Base-by-base conservation (phyloP, 2,113 vertebrate species). In the Ailurus styani region DNA sequence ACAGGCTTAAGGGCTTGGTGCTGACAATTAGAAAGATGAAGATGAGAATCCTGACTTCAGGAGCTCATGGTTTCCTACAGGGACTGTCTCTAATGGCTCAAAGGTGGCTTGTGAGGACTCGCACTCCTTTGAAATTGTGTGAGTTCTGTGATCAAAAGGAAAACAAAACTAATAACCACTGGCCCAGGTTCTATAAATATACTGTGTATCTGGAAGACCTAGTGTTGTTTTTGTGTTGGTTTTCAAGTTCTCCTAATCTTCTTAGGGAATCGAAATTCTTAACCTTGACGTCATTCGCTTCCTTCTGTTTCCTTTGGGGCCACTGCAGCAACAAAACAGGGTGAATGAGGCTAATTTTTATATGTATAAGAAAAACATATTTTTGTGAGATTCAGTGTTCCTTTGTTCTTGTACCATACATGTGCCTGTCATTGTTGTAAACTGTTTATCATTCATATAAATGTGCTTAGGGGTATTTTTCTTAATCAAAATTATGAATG, bases 1-100 rank as follows among this genome's bases (percentile, higher is more conserved):
- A 11, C 10, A 29, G 37, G 31, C 0, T 0, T 4, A 0, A 0
- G 1, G 54, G 20, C 75, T 68, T 52, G 21, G 5, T 66, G 9
- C 66, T 37, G 29, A 1, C 0, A 27, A 27, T 1, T 7, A 11
- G 55, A 57, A 75, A 25, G 15, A 23, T 25, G 18, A 73, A 45
- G 31, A 13, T 11, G 21, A 40, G 60, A 31, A 45, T 37, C 12
- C n/a, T 62, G 52, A 83, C 6, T 14, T 66, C 57, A 37, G 90
- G 40, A 78, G 25, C 0, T 2, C 5, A 9, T 20, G 31, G 34
- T 45, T 68, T 60, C 42, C 1, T 52, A 7, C 3, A 10, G 29
- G 7, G 29, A 57, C n/a, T 23, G 21, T 60, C 57, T 60, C n/a
- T 60, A 29, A 25, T 21, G 9, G 11, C 23, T 42, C n/a, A 21